Base-by-base conservation (phyloP, 2,797 vertebrate genomes). In the Schizothorax lantsangensis region DNA sequence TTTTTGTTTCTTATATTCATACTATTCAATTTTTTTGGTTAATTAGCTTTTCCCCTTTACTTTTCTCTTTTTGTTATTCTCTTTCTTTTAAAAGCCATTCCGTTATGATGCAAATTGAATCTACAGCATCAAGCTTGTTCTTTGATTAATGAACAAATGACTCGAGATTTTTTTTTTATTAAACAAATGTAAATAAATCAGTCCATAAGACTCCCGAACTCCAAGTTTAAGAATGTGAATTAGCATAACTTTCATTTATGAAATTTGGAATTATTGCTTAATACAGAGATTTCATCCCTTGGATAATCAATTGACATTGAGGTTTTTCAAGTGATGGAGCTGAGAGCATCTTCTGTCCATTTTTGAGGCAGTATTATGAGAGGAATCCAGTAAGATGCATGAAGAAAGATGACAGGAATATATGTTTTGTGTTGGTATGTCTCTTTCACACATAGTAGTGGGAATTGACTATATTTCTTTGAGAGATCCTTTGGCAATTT, bases 401-500 rank as follows among this genome's bases (percentile, higher is more conserved):
- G 49, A 57, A 38, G 33, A 59, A 79, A 79, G 33, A 57, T 79
- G 54, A 62, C n/a, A 49, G 54, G 38, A 36, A 74, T 84, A 73
- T 62, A 52, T 59, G 11, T 83, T 64, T 84, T 68, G 47, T 43
- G 12, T 62, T 12, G 40, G 87, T 45, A 79, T 72, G 54, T 79
- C 80, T 86, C 54, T 81, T 64, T 49, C 79, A 49, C 38, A 73
- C 69, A 30, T 12, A 64, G 69, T 17, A 15, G 38, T 66, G 82
- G 52, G 11, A 81, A 84, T 47, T 77, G 62, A 66, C 2, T 36
- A 47, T 40, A 45, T 81, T 81, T 88, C 64, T 47, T 75, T 38
- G 43, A 66, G 52, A 33, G 62, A 78, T 83, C 73, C 52, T 79
- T 82, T 84, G 74, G 69, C 62, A 64, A 69, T 66, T 81, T 77